Conservation (phyloP, 2,113 vertebrate species). For the Diphyllodes magnificus region DNA sequence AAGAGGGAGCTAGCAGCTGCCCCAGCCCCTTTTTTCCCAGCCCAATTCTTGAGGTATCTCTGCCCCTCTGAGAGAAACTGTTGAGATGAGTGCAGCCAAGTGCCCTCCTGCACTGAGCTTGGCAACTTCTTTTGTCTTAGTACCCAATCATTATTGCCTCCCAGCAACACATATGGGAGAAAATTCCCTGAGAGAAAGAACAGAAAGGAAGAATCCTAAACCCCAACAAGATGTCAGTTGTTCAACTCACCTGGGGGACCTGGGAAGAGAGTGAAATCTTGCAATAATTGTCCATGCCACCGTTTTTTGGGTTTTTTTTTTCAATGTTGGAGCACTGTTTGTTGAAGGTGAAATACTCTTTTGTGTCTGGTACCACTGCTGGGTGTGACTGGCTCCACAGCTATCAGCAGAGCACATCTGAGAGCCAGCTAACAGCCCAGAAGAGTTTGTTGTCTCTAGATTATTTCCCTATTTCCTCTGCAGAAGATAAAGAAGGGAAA, state of each 20-base stretch:
- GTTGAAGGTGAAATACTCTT: not conserved
- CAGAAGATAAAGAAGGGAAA: not conserved
- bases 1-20: too few relatives aligned
- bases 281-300: rapidly evolving
- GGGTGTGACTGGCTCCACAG: not conserved
- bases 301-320: not conserved
- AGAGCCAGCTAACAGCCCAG: not conserved
- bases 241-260: not conserved
- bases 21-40: too few relatives aligned
- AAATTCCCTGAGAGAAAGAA: too few relatives aligned
- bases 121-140: too few relatives aligned
- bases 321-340: not conserved
- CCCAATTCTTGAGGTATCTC: too few relatives aligned
- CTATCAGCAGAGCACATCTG: not conserved
- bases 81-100: too few relatives aligned
- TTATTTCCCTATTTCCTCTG: not conserved
- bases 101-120: too few relatives aligned
- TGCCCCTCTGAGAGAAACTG: too few relatives aligned
- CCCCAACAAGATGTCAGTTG: not conserved
- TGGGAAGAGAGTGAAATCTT: not conserved
- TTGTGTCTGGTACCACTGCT: not conserved
- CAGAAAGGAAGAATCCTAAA: too few relatives aligned
- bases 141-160: too few relatives aligned
- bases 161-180: too few relatives aligned
- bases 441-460: not conserved